phyloP scores from a whole-genome alignment of 2,797 vertebrate genomes.

The Paguma larvata region DNA sequence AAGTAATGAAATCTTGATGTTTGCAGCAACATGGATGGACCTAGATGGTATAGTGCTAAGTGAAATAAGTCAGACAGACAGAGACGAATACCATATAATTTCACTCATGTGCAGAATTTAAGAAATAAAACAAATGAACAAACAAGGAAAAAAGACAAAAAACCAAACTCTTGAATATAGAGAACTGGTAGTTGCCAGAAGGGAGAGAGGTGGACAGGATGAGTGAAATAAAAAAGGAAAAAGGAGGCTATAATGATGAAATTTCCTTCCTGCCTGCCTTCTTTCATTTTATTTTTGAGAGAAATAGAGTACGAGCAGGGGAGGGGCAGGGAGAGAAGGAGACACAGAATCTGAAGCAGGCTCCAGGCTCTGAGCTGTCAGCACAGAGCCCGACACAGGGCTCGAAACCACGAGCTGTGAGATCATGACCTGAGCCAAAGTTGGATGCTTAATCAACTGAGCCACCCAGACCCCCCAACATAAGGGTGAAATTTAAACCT shows the following conservation, averaged over 20 bases:
- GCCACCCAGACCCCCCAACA: too few species aligned
- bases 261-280: neutral
- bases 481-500: neutral
- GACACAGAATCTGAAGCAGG: too few species aligned
- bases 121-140: neutral
- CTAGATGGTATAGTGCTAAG: neutral
- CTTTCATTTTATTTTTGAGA: too few species aligned
- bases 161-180: neutral
- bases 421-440: too few species aligned
- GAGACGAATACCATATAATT: neutral
- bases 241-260: neutral
- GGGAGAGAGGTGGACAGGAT: neutral
- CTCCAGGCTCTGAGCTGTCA: too few species aligned
- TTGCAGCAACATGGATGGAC: neutral
- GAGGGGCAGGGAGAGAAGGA: too few species aligned
- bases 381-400: too few species aligned
- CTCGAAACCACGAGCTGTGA: too few species aligned
- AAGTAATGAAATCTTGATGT: neutral
- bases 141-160: neutral
- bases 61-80: neutral
- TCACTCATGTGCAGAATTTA: neutral
- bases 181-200: neutral
- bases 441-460: too few species aligned
- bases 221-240: constrained; percentile 33
- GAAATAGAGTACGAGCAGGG: too few species aligned